Percentiles rank a stretch among this genome's conserved stretches.
Evolutionary conservation across 2,113 vertebrate species (phyloP).

Genomic region (Heptranchias perlo): DNA sequence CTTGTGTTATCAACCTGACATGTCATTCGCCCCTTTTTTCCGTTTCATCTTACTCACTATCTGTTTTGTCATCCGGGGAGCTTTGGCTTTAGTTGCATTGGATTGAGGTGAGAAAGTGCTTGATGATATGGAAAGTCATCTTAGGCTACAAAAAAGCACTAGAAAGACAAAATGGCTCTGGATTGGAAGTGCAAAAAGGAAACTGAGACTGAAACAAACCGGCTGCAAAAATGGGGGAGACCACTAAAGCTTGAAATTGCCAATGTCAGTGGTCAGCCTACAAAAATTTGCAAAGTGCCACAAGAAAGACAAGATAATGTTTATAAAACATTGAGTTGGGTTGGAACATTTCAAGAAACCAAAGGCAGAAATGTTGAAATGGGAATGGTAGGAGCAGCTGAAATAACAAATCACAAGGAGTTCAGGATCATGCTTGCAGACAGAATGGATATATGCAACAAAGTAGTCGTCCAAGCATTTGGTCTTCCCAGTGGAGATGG

Average conservation of each 20-base stretch:
- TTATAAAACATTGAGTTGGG: not conserved
- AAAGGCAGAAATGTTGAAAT: not conserved
- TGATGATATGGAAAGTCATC: not conserved
- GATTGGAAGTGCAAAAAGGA: not conserved
- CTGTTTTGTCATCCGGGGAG: too few relatives aligned
- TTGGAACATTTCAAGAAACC: not conserved
- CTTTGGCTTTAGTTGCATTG: too few relatives aligned
- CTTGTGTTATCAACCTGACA: too few relatives aligned
- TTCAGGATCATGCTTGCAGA: not conserved
- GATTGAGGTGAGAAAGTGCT: not conserved
- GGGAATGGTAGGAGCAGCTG: not conserved
- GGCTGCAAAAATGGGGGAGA: not conserved
- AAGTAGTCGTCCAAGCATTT: too few relatives aligned
- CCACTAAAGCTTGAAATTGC: not conserved
- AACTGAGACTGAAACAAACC: not conserved
- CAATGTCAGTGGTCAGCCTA: too few relatives aligned
- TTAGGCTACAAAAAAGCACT: too few relatives aligned
- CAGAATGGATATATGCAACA: too few relatives aligned
- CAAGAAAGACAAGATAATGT: not conserved
- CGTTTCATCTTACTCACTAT: too few relatives aligned
- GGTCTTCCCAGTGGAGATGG: too few relatives aligned
- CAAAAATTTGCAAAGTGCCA: not conserved
- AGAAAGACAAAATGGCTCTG: not conserved
- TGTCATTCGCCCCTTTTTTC: too few relatives aligned
- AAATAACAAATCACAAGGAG: not conserved